Evolutionary conservation across 2,113 vertebrate genomes (phyloP).

Genomic region (Petaurus breviceps): DNA sequence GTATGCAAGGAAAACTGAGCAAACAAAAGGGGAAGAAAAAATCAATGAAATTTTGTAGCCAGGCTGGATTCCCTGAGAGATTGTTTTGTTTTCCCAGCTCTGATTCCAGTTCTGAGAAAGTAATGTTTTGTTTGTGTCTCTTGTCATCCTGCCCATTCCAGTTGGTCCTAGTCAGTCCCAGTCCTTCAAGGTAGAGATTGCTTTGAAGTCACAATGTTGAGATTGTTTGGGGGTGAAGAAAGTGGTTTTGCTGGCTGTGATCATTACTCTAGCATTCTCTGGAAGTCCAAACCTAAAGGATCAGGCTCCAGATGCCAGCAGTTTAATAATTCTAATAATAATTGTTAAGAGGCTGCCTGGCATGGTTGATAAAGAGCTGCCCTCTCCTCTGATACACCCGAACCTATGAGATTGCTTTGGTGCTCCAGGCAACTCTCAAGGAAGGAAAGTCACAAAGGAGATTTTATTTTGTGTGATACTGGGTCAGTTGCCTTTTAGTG

Average conservation of each 20-base stretch:
- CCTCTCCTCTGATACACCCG: not conserved
- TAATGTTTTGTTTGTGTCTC: conserved; percentile 76
- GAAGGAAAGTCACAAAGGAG: not conserved
- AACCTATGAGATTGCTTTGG: not conserved
- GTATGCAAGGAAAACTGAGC: conserved; percentile 47
- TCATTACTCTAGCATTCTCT: conserved; percentile 56
- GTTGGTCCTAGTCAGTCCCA: conserved; percentile 75
- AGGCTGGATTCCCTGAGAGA: conserved; percentile 30
- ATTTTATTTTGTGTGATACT: not conserved
- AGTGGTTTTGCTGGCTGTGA: conserved; percentile 44
- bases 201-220: conserved; percentile 65
- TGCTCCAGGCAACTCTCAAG: not conserved
- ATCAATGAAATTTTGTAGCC: not conserved
- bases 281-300: conserved; percentile 28
- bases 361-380: not conserved
- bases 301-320: not conserved
- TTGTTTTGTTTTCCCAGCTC: conserved; percentile 73
- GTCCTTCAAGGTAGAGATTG: conserved; percentile 71
- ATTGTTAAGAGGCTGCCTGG: not conserved
- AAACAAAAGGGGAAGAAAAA: conserved; percentile 51
- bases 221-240: conserved; percentile 71
- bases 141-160: conserved; percentile 77
- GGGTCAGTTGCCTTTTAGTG: not conserved
- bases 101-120: conserved; percentile 73
- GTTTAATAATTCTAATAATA: conserved; percentile 32